Percentiles rank a stretch among this genome's conserved stretches.
Conservation (phyloP, 2,888 invertebrate genomes). For the Machimus rusticus region DNA sequence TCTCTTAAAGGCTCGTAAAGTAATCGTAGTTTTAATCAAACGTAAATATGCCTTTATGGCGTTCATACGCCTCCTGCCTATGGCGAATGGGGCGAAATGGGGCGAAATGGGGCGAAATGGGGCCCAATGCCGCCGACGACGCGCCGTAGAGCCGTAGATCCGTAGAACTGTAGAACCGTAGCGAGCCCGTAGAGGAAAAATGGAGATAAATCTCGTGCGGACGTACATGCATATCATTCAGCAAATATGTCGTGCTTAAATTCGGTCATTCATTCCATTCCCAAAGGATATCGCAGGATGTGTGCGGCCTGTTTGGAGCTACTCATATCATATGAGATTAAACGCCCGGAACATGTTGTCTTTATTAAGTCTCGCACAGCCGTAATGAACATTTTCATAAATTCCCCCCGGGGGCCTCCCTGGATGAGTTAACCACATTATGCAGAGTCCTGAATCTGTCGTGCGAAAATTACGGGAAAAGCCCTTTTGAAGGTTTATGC, state of each 20-base stretch:
- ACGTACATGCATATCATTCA: slow-evolving; percentile 18
- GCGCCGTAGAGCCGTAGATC: neutral
- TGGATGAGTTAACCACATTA: slow-evolving; percentile 23
- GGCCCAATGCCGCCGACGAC: neutral
- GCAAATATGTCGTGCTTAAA: slow-evolving; percentile 34
- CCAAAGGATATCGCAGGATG: slow-evolving; percentile 6
- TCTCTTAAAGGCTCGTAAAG: neutral
- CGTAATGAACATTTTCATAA: slow-evolving; percentile 37
- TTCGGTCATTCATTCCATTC: slow-evolving; percentile 31
- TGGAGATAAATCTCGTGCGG: slow-evolving; percentile 29
- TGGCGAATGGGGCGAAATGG: neutral
- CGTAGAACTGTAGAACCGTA: neutral
- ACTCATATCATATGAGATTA: slow-evolving; percentile 31
- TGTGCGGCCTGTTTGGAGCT: slow-evolving; percentile 10
- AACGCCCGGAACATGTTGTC: slow-evolving; percentile 36
- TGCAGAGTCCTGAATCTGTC: slow-evolving; percentile 11
- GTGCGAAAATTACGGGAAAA: neutral
- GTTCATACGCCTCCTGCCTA: neutral
- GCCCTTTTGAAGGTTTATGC: neutral
- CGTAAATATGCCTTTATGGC: slow-evolving; percentile 2
- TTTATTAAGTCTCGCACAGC: slow-evolving; percentile 33
- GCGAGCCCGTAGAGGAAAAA: neutral
- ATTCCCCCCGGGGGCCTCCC: slow-evolving; percentile 5
- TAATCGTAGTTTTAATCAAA: slow-evolving; percentile 22
- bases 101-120: too few relatives aligned